Base-by-base conservation (phyloP, 1,140 invertebrate species). In the Dufourea novaeangliae region DNA sequence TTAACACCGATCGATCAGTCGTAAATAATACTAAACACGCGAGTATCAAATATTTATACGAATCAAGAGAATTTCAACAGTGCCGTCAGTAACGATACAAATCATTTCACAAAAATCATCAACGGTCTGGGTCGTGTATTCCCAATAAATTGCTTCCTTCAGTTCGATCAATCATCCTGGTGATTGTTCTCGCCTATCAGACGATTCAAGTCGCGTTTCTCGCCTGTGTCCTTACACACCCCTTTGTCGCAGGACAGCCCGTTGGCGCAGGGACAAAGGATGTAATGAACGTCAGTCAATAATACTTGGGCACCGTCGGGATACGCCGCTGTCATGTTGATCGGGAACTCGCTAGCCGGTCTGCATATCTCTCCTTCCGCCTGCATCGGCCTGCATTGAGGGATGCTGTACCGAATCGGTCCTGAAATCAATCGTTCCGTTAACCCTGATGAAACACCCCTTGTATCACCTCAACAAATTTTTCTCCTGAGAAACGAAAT, bases 201-300 rank as follows among this genome's bases (percentile, higher is more conserved):
- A 22, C 25, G 34, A 25, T 52, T 77, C 1, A 10, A 29, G 10
- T 50, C 32, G 6, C 2, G 25, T 39, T 74, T 57, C 46, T 62
- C 61, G 22, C 22, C 32, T 12, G 32, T 29, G 22, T 76, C 54
- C 0, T 63, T 70, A 32, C 88, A 85, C 10, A 83, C 17, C 1
- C 75, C 79, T 3, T 32, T 2, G 10, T 86, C 71, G 44, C 90
- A 91, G 10, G 39, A 66, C n/a, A 89, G 67, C 34, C 83, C 85
- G 1, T 77, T 5, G 0, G 20, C 69, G 32, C 90, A 91, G 25
- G 89, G 88, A 63, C 90, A 91, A 10, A 89, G 50, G 8, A 87
- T 69, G 4, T 37, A 66, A 74, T 89, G 39, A 6, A 90, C 81
- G 37, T 87, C 44, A 5, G 71, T 83, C 39, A 88, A 74, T 27